Evolutionary conservation across 2,113 vertebrate genomes (phyloP).

Genomic region (Cardinalis cardinalis): DNA sequence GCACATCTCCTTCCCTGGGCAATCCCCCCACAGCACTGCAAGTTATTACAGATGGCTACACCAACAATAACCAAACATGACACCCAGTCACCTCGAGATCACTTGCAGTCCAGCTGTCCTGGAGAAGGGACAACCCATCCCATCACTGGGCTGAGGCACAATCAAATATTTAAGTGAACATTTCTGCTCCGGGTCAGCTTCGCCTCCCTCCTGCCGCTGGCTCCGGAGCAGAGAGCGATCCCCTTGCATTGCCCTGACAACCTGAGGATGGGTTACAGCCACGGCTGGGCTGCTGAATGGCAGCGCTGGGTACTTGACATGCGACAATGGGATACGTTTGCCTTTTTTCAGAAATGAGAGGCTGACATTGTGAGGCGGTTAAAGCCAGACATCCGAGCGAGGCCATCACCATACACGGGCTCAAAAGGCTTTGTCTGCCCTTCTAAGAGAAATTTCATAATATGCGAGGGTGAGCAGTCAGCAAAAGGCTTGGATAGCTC

Average conservation of each 20-base stretch:
- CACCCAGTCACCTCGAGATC: not conserved
- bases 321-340: conserved; percentile 51
- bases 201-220: not conserved
- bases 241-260: conserved; percentile 43
- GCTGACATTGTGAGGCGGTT: conserved; percentile 51
- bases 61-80: not conserved
- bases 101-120: not conserved
- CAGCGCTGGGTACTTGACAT: conserved; percentile 47
- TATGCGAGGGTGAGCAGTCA: conserved; percentile 63
- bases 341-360: conserved; percentile 49
- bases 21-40: rapidly evolving
- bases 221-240: not conserved
- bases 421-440: conserved; percentile 68
- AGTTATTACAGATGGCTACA: not conserved
- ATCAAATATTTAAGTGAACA: conserved; percentile 44
- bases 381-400: conserved; percentile 61
- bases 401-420: conserved; percentile 50
- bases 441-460: conserved; percentile 68
- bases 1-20: not conserved
- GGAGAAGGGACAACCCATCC: not conserved
- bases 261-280: conserved; percentile 28
- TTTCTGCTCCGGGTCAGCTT: conserved; percentile 9
- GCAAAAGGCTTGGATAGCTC: conserved; percentile 64
- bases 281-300: conserved; percentile 24
- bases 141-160: not conserved